Base-by-base conservation (phyloP, 2,113 vertebrate genomes). In the Baryphthengus martii region DNA sequence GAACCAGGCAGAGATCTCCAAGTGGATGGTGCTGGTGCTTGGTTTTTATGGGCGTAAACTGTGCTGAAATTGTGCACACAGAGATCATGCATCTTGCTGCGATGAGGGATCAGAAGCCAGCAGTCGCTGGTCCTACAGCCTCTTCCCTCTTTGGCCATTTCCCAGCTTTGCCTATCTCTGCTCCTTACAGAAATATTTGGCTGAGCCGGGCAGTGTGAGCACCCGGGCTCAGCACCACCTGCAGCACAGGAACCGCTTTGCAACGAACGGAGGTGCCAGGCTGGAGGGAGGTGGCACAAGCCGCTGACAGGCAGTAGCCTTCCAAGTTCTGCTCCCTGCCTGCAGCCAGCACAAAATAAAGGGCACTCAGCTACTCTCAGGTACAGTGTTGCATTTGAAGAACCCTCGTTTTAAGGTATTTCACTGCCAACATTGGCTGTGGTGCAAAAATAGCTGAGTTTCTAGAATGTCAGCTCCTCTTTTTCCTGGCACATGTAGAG, bases 251-350 rank as follows among this genome's bases (percentile, higher is more conserved):
- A n/a, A 73, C 18, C 0, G 0, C 45, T 44, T 18, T 8, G 33
- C 7, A 6, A 65, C 19, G 14, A 49, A 25, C 2, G 2, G 7
- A 40, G 37, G 42, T 56, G 42, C 47, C 58, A 45, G 39, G 31
- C 47, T 40, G 3, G 2, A 52, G 35, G 47, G 58, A 80, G 44
- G 39, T 39, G 88, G 40, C 88, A 83, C 20, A 62, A 68, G 76
- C 31, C 13, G 1, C 42, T 25, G 33, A 37, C 4, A 2, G 37
- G n/a, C 1, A 0, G 56, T 3, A 79, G 37, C 61, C 77, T 37
- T 29, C 35, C 7, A 2, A 2, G 8, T 62, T n/a, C 47, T 8
- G 8, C 28, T 20, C 16, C 39, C 26, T 1, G 0, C 13, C 47
- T 18, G 35, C 58, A 66, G 11, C 65, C 40, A 76, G 4, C 1